Base-by-base conservation (phyloP, 2,888 invertebrate species). In the Yponomeuta sedellus region DNA sequence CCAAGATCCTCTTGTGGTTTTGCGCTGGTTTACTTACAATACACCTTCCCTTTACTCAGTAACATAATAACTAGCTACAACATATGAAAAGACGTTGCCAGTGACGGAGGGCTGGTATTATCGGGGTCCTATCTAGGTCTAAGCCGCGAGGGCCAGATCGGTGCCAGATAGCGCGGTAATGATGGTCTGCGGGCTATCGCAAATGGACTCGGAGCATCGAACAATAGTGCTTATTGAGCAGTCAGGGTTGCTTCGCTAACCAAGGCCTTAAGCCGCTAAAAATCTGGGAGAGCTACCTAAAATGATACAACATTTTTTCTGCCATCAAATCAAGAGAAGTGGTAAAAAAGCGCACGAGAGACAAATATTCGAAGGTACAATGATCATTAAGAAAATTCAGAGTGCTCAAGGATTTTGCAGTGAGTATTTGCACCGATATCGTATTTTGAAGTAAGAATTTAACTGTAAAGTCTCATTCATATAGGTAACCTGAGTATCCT, bases 141-240 rank as follows among this genome's bases (percentile, higher is more conserved):
- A 28, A n/a, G 34, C n/a, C 39, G 59, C 61, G 25, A 61, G 61
- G 34, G 61, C 61, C 28, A 59, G 61, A 61, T 61, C n/a, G 28
- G n/a, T 28, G 11, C 58, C 2, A 25, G 61, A 61, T 61, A 61
- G 61, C 6, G 11, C 25, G 25, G 61, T 61, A 61, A 61, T 61
- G 61, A 61, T 61, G 61, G 61, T 61, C 16, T 34, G 44, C 22
- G 22, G 59, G 44, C 44, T 52, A 52, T 52, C 44, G 44, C 44
- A 52, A 52, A 16, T 52, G 44, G 16, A 16, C 44, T 52, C 44
- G 12, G 44, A 2, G 44, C 44, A 52, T 52, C 16, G 44, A 52
- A 52, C 44, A 52, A 52, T 52, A 16, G 12, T 52, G 44, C 44
- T 52, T 52, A 52, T 44, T 52, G 44, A 16, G 44, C 44, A 16